Conservation (phyloP, 2,888 invertebrate genomes). For the Bugula neritina region DNA sequence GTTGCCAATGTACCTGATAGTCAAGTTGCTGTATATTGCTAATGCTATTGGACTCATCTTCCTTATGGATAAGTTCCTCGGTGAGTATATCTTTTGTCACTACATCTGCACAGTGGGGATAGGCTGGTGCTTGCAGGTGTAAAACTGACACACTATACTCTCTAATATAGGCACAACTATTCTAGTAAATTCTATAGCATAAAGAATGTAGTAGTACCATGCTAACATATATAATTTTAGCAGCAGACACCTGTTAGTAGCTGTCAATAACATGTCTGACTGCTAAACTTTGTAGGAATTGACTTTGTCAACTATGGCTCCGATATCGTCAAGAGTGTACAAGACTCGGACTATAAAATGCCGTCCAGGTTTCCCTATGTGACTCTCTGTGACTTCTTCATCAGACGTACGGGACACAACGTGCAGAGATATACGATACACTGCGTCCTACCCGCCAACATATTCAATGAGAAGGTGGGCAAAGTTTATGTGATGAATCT, state of each 20-base stretch:
- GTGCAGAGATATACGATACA: constrained; percentile 37
- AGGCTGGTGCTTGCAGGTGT: too few species aligned
- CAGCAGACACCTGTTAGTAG: too few species aligned
- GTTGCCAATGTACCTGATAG: constrained; percentile 51
- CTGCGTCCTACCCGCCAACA: constrained; percentile 34
- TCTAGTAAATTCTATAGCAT: too few species aligned
- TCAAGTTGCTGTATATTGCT: constrained; percentile 52
- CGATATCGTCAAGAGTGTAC: neutral
- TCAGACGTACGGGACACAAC: constrained; percentile 46
- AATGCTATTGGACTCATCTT: constrained; percentile 55
- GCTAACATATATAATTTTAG: too few species aligned
- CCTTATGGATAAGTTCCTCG: constrained; percentile 55
- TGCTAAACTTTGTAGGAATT: neutral
- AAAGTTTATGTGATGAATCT: too few species aligned
- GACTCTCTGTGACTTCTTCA: constrained; percentile 51
- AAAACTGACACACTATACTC: too few species aligned
- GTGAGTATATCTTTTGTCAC: too few species aligned
- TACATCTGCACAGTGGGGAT: too few species aligned
- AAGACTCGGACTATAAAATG: neutral
- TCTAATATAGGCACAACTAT: too few species aligned
- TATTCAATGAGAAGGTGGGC: constrained; percentile 46
- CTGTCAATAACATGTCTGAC: too few species aligned
- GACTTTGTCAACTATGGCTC: neutral
- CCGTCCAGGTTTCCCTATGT: constrained; percentile 48
- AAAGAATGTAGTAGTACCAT: too few species aligned